These are phyloP conservation scores for Zaprionus lineosus DNA, from an alignment of 2,888 invertebrate species.

Conservation along the genomic window DNA sequence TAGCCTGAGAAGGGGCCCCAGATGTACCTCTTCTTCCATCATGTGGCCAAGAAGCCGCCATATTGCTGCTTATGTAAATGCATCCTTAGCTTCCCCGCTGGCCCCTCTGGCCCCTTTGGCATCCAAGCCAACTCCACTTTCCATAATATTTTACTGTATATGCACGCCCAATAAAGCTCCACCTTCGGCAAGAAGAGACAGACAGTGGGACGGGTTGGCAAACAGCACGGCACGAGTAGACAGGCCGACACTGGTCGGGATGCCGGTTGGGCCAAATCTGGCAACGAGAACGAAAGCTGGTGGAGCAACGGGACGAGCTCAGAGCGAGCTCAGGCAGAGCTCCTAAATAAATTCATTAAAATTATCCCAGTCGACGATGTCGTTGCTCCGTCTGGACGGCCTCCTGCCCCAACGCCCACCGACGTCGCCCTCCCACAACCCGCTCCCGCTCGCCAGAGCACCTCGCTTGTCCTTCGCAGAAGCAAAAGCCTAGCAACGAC, in stretches of 20 bases:
- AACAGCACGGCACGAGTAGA: no score
- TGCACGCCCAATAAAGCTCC: constrained; percentile 46
- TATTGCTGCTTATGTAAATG: constrained; percentile 68
- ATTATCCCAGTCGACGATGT: constrained; percentile 66
- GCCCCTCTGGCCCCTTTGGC: neutral
- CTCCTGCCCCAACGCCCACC: neutral
- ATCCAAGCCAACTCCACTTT: no score
- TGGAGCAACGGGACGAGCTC: neutral
- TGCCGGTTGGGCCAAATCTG: constrained; percentile 38
- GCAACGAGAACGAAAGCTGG: constrained; percentile 19
- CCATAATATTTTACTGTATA: constrained; percentile 3
- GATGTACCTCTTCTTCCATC: neutral
- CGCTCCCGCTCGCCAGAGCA: neutral
- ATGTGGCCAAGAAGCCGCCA: constrained; percentile 59
- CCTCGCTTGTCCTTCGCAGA: constrained; percentile 4
- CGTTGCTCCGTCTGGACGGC: constrained; percentile 53
- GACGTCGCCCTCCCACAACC: neutral
- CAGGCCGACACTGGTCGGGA: constrained; percentile 9
- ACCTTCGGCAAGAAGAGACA: constrained; percentile 19
- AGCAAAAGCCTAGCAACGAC: no score
- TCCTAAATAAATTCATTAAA: constrained; percentile 79
- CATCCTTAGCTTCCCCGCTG: constrained; percentile 24
- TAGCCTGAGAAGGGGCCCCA: no score
- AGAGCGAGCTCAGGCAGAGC: constrained; percentile 43
- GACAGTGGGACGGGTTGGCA: neutral